Base-by-base conservation (phyloP, 1,140 invertebrate species). In the Heliothis virescens region DNA sequence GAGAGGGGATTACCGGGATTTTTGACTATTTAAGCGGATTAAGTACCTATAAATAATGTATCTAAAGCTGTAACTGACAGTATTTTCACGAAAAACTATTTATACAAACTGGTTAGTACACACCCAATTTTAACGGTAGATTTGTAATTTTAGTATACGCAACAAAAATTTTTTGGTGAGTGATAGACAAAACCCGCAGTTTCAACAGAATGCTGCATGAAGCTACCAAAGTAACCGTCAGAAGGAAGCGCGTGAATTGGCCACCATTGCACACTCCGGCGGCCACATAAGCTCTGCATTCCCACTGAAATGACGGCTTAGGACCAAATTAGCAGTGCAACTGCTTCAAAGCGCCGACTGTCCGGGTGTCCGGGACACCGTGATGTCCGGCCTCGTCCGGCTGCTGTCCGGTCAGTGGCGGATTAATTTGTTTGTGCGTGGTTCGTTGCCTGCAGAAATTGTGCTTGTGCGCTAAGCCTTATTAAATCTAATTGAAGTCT, bases 371-470 rank as follows among this genome's bases (percentile, higher is more conserved):
- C 47, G 65, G 47, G 52, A 71, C 29, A 21, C 47, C 47, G 21
- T 52, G 67, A 18, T 26, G 48, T 71, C 67, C 67, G 48, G 48
- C 21, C 26, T 7, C 48, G 67, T 71, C 67, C 48, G 67, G 67
- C 67, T 13, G 26, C 48, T 57, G 47, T 72, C 69, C 52, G 67
- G 47, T 3, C 18, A 0, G 48, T 71, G 21, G 21, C 1, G 67
- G 67, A 53, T 53, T 55, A 55, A 72, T 72, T 72, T 72, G 69
- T 72, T 72, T 72, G 69, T 72, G 53, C 52, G 69, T 71, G 67
- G 18, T 57, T 57, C 69, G 69, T 72, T 71, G 67, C 48, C 48
- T 26, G n/a, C 52, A 72, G 52, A 57, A 16, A 72, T 57, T 72
- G 69, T 57, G 69, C 52, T 71, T 55, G 50, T 71, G 67, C 50